These are phyloP conservation scores for Heliconius erato DNA, from an alignment of 2,888 invertebrate species.

Conservation along the genomic window DNA sequence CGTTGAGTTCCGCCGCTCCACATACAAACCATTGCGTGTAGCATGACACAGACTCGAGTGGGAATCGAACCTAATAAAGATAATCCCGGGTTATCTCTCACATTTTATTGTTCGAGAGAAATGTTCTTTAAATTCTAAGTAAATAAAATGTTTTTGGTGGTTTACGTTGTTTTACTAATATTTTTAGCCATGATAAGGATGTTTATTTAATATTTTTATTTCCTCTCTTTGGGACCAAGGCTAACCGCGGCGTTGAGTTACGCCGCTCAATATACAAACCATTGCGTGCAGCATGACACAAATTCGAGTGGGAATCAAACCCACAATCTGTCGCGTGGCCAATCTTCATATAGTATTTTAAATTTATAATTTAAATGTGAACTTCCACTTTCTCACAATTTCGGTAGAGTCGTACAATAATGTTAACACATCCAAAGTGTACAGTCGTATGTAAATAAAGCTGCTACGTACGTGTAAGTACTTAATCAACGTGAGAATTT, in stretches of 20 bases:
- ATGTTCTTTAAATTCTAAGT: constrained; percentile 6
- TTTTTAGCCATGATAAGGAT: not conserved
- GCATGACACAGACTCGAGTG: too few species aligned
- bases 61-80: constrained; percentile 21
- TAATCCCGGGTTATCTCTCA: constrained; percentile 23
- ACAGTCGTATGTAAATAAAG: constrained; percentile 46
- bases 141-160: not conserved
- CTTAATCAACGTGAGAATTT: constrained; percentile 37
- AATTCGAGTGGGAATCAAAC: too few species aligned
- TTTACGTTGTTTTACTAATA: not conserved
- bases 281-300: too few species aligned
- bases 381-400: not conserved
- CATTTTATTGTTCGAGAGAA: not conserved
- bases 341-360: not conserved
- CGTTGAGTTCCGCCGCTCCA: too few species aligned
- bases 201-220: not conserved
- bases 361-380: not conserved
- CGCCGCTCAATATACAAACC: too few species aligned
- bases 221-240: too few species aligned
- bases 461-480: constrained; percentile 21
- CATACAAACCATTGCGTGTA: too few species aligned
- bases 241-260: too few species aligned
- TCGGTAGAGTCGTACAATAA: not conserved
- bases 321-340: too few species aligned
- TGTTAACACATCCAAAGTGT: constrained; percentile 30